A percentile compares a stretch with the other conserved stretches of the same genome.
Evolutionary conservation across 2,888 invertebrate species (phyloP).

Genomic region (Crematogaster levior): DNA sequence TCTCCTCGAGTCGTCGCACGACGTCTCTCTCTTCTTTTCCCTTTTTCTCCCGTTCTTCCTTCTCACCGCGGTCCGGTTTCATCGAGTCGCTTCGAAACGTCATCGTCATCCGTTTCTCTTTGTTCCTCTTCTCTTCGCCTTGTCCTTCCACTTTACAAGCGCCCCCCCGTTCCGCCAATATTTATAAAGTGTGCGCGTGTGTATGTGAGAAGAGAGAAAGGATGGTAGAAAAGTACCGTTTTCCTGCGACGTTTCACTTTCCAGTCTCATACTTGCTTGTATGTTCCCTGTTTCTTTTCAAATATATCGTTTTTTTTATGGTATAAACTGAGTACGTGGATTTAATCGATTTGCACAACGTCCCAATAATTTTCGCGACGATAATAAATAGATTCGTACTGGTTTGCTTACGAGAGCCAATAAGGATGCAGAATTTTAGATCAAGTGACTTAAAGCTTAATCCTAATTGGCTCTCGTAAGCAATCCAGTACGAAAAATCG

Average conservation of each 20-base stretch:
- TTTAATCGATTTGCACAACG: neutral
- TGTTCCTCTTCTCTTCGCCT: constrained; percentile 36
- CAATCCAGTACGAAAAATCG: no score
- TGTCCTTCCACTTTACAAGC: constrained; percentile 69
- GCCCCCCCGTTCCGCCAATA: constrained; percentile 63
- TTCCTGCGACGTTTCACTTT: constrained; percentile 80
- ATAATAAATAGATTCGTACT: no score
- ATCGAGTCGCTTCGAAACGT: constrained; percentile 60
- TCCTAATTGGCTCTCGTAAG: no score
- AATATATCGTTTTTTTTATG: constrained; percentile 4
- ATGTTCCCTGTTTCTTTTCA: neutral
- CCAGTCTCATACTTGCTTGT: constrained; percentile 52
- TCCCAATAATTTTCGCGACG: neutral
- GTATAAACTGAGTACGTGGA: neutral
- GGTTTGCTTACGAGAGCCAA: no score
- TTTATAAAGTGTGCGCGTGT: constrained; percentile 67
- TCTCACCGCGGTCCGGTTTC: constrained; percentile 70
- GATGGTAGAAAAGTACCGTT: constrained; percentile 71
- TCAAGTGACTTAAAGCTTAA: no score
- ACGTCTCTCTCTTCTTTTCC: constrained; percentile 37
- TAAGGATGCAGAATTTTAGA: no score
- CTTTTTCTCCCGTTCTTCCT: constrained; percentile 57
- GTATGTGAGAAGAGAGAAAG: constrained; percentile 47
- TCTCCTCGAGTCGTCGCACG: constrained; percentile 64
- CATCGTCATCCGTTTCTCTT: constrained; percentile 28